These are phyloP conservation scores for Mesoclemmys tuberculata DNA, from an alignment of 2,113 vertebrate species.

Conservation along the genomic window DNA sequence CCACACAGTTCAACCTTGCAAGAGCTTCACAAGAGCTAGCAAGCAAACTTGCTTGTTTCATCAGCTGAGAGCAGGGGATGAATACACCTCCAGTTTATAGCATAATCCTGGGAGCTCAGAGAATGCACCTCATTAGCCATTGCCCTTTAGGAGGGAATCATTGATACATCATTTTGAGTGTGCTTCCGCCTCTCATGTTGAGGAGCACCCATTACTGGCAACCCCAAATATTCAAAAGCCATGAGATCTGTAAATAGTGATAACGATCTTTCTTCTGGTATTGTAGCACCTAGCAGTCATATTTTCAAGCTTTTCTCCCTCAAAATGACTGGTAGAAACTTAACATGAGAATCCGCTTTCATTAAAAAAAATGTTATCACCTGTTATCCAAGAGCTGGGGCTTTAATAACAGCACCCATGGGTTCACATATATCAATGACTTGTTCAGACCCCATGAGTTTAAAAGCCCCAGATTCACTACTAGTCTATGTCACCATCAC, in stretches of 20 bases:
- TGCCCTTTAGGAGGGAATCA: neutral
- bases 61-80: neutral
- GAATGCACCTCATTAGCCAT: fast-evolving
- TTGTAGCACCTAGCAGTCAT: neutral
- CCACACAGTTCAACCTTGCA: neutral
- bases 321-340: neutral
- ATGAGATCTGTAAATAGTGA: neutral
- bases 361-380: too few relatives aligned
- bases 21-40: neutral
- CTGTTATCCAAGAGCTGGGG: too few relatives aligned
- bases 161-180: neutral
- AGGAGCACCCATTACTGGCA: neutral
- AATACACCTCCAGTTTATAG: fast-evolving
- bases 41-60: fast-evolving
- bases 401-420: too few relatives aligned
- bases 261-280: neutral
- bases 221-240: neutral
- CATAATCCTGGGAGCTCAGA: fast-evolving
- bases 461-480: neutral
- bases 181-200: neutral
- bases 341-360: neutral
- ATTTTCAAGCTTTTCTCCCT: neutral
- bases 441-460: neutral
- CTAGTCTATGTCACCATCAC: neutral
- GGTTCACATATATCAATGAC: neutral